Conservation (phyloP, 1,140 invertebrate genomes). For the Delia radicum region DNA sequence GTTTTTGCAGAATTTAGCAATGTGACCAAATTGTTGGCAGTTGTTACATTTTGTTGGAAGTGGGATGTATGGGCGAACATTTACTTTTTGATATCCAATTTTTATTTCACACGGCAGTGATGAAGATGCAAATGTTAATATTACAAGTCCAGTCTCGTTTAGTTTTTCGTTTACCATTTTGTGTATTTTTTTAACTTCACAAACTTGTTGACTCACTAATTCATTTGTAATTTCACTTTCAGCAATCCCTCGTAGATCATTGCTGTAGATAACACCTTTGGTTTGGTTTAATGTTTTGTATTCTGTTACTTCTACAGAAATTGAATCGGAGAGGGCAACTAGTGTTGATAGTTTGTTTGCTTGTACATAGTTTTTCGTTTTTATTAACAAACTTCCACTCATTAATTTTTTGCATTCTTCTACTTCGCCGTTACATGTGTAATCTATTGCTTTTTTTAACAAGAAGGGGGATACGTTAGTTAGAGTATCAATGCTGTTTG, state of each 20-base stretch:
- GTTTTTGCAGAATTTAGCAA: neutral
- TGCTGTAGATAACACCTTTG: slow-evolving; percentile 1
- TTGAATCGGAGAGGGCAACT: too few relatives aligned
- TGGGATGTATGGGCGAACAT: neutral
- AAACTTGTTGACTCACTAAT: neutral
- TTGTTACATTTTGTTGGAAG: neutral
- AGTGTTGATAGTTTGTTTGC: too few relatives aligned
- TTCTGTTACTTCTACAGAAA: neutral
- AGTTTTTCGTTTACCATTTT: neutral
- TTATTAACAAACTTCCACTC: neutral
- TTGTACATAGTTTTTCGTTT: neutral
- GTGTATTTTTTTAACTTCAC: slow-evolving; percentile 2
- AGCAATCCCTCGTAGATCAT: neutral
- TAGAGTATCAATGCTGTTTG: too few relatives aligned
- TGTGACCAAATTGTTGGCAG: neutral
- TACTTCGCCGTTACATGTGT: slow-evolving; percentile 17
- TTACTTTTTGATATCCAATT: neutral
- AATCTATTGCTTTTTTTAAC: too few relatives aligned
- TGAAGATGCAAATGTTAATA: neutral
- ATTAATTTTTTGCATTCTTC: slow-evolving; percentile 11
- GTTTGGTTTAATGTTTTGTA: neutral
- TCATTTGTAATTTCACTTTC: slow-evolving; percentile 16
- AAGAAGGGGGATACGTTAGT: too few relatives aligned
- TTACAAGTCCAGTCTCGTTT: neutral
- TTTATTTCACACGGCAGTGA: neutral